phyloP scores from a whole-genome alignment of 2,797 vertebrate genomes.

The Rhabdomys pumilio region DNA sequence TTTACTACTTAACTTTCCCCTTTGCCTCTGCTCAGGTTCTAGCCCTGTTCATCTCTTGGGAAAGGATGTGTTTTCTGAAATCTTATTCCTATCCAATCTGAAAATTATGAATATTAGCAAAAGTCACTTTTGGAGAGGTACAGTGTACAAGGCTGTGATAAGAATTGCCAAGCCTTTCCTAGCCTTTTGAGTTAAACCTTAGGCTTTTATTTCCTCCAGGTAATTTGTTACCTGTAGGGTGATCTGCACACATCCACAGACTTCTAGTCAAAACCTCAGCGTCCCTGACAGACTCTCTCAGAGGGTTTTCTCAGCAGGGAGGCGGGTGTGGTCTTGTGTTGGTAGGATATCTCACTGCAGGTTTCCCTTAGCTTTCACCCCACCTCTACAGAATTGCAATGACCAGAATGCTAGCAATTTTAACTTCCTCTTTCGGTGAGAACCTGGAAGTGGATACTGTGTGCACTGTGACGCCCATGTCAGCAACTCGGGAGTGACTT shows the following conservation, averaged over 20 bases:
- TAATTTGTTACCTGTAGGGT: neutral
- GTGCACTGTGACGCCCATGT: neutral
- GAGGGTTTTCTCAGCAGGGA: neutral
- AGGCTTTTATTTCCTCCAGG: constrained; percentile 19
- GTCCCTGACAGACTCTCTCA: neutral
- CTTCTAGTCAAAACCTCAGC: neutral
- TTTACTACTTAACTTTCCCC: constrained; percentile 81
- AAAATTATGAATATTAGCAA: neutral
- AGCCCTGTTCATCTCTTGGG: constrained; percentile 1
- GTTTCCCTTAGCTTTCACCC: neutral
- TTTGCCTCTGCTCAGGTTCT: neutral
- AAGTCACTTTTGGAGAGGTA: neutral
- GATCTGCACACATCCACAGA: neutral
- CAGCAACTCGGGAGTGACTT: neutral
- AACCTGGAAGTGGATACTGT: constrained; percentile 36
- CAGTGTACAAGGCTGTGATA: neutral
- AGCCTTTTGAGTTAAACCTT: neutral
- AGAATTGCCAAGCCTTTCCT: neutral
- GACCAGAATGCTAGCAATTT: constrained; percentile 38
- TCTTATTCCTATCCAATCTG: neutral
- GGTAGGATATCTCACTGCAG: neutral
- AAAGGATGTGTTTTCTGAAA: constrained; percentile 37
- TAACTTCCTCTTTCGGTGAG: constrained; percentile 64
- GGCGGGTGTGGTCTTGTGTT: neutral
- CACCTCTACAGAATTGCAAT: neutral